Evolutionary conservation across 1,140 invertebrate genomes (phyloP).

Genomic region (Lasioglossum baleicum): DNA sequence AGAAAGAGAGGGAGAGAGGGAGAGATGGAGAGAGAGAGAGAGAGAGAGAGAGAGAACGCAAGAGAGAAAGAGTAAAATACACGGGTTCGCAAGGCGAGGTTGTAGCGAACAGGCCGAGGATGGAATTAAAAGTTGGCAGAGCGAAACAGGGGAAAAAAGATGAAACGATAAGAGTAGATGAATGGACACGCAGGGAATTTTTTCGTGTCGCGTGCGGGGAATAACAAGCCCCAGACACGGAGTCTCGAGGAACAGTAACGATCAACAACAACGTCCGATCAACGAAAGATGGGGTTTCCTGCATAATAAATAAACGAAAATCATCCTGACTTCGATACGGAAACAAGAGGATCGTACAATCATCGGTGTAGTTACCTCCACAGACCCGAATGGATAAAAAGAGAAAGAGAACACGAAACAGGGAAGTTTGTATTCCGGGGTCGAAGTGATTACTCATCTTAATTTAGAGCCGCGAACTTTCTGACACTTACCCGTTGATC

Average conservation of each 20-base stretch:
- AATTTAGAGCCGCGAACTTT: background rate
- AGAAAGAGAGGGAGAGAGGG: too few species aligned
- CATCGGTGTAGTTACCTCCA: background rate
- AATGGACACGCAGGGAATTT: constrained; percentile 12
- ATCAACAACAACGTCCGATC: background rate
- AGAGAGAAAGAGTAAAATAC: background rate
- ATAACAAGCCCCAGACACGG: constrained; percentile 39
- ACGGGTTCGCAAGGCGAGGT: constrained; percentile 6
- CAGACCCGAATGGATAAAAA: background rate
- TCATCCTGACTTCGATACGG: too few species aligned
- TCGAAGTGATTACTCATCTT: background rate
- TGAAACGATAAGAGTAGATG: constrained; percentile 6
- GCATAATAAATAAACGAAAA: background rate
- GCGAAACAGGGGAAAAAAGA: constrained; percentile 24
- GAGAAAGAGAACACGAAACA: background rate
- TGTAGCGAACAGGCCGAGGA: constrained; percentile 8
- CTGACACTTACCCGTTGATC: background rate
- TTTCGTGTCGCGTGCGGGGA: constrained; percentile 14
- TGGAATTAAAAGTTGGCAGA: constrained; percentile 48
- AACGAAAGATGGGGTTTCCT: background rate
- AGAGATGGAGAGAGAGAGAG: too few species aligned
- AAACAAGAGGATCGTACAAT: background rate
- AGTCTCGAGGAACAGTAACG: constrained; percentile 13
- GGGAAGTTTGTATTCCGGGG: background rate
- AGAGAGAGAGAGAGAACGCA: too few species aligned